Evolutionary conservation across 2,113 vertebrate species (phyloP).

Genomic region (Chaenocephalus aceratus): DNA sequence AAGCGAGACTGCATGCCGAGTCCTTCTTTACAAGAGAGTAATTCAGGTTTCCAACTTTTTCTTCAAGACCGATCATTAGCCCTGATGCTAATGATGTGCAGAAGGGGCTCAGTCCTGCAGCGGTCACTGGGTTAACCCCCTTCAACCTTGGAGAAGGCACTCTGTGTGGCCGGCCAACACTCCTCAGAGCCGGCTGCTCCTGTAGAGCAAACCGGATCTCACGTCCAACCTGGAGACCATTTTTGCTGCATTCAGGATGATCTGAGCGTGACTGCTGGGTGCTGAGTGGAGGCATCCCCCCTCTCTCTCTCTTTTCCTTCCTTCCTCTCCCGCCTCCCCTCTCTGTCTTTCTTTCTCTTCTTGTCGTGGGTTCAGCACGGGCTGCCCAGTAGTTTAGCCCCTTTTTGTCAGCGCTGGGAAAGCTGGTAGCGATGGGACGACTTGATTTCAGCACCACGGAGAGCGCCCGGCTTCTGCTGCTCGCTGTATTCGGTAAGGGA

Average conservation of each 20-base stretch:
- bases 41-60: constrained; percentile 24
- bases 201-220: constrained; percentile 66
- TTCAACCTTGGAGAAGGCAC: constrained; percentile 42
- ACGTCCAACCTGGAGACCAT: constrained; percentile 69
- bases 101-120: constrained; percentile 27
- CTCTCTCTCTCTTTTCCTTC: constrained; percentile 12
- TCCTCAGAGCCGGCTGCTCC: constrained; percentile 40
- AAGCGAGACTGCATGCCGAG: constrained; percentile 35
- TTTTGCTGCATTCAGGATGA: constrained; percentile 79
- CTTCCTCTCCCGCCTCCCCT: constrained; percentile 35
- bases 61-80: not conserved
- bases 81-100: constrained; percentile 26
- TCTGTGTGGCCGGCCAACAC: constrained; percentile 23
- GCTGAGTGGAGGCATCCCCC: constrained; percentile 68
- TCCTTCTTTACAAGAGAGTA: constrained; percentile 4
- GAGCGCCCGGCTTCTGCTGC: constrained; percentile 73
- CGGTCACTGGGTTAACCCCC: constrained; percentile 38
- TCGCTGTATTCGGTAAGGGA: constrained; percentile 74
- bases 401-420: constrained; percentile 48
- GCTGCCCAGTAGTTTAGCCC: constrained; percentile 45
- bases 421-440: constrained; percentile 73
- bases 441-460: constrained; percentile 81
- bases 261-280: constrained; percentile 76
- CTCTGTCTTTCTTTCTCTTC: constrained; percentile 41
- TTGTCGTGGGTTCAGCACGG: constrained; percentile 55